Percentiles rank a stretch among this genome's conserved stretches.
These are phyloP conservation scores for Semaprochilodus insignis DNA, from an alignment of 2,797 vertebrate species.

Conservation along the genomic window DNA sequence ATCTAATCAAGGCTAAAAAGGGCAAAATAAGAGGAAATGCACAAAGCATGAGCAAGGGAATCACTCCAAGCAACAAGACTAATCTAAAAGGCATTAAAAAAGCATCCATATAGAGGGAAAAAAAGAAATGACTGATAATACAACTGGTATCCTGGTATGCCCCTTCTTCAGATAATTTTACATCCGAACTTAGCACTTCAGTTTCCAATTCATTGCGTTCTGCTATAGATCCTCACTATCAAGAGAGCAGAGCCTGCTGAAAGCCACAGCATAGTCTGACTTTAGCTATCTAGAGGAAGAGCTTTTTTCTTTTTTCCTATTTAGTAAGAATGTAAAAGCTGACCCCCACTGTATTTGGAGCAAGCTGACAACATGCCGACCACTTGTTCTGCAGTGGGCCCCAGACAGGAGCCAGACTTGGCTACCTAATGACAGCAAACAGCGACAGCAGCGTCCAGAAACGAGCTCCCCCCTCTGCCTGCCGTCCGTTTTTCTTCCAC, in stretches of 20 bases:
- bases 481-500: conserved; percentile 38
- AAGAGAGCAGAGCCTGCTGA: conserved; percentile 42
- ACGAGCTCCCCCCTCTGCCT: conserved; percentile 9
- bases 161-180: conserved; percentile 44
- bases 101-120: neutral
- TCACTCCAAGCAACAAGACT: conserved; percentile 6
- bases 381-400: conserved; percentile 55
- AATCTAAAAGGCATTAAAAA: conserved; percentile 10
- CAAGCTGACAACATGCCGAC: conserved; percentile 42
- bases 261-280: conserved; percentile 41
- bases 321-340: conserved; percentile 43
- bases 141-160: conserved; percentile 23
- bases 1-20: conserved; percentile 11
- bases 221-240: conserved; percentile 30
- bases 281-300: conserved; percentile 24
- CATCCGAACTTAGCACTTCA: conserved; percentile 35
- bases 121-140: conserved; percentile 32
- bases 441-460: conserved; percentile 38
- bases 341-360: conserved; percentile 26
- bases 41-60: neutral
- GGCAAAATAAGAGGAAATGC: conserved; percentile 20
- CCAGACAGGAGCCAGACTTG: conserved; percentile 52
- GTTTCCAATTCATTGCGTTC: conserved; percentile 33
- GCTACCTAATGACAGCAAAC: conserved; percentile 65
- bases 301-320: conserved; percentile 33